Percentiles rank a stretch among this genome's conserved stretches.
Evolutionary conservation across 92 coral and sea anemone species (phyloP).

Genomic region (Siderastrea radians): DNA sequence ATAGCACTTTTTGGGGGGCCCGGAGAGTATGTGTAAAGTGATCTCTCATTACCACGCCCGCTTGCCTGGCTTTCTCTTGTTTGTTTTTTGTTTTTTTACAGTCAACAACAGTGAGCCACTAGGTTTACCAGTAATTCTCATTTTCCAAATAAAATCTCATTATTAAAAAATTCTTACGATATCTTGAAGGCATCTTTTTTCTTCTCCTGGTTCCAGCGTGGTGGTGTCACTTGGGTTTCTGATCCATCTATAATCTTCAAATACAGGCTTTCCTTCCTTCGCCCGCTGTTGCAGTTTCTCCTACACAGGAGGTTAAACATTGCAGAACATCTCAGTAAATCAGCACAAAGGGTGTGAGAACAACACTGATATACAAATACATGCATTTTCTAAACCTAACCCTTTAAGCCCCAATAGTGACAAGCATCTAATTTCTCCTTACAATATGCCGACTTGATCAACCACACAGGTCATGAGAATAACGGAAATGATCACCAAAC

Average conservation of each 20-base stretch:
- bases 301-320: slow-evolving; percentile 4
- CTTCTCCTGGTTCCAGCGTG: slow-evolving; percentile 74
- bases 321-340: background rate
- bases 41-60: background rate
- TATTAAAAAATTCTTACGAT: slow-evolving; percentile 53
- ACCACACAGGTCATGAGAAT: too few relatives aligned
- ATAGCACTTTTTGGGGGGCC: background rate
- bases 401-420: too few relatives aligned
- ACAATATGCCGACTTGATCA: too few relatives aligned
- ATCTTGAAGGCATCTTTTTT: slow-evolving; percentile 72
- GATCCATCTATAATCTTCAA: slow-evolving; percentile 90
- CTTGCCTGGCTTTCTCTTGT: too few relatives aligned
- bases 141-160: background rate
- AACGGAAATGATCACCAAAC: too few relatives aligned
- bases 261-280: slow-evolving; percentile 84
- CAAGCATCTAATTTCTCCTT: too few relatives aligned
- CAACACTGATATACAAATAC: too few relatives aligned
- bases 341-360: too few relatives aligned
- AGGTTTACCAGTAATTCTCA: background rate
- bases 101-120: too few relatives aligned
- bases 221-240: slow-evolving; percentile 84
- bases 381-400: too few relatives aligned
- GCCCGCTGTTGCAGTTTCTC: slow-evolving; percentile 91
- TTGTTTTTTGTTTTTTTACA: too few relatives aligned
- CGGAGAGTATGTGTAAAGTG: too few relatives aligned